These are phyloP conservation scores for Lysandra bellargus DNA, from an alignment of 2,888 invertebrate genomes.

Conservation along the genomic window DNA sequence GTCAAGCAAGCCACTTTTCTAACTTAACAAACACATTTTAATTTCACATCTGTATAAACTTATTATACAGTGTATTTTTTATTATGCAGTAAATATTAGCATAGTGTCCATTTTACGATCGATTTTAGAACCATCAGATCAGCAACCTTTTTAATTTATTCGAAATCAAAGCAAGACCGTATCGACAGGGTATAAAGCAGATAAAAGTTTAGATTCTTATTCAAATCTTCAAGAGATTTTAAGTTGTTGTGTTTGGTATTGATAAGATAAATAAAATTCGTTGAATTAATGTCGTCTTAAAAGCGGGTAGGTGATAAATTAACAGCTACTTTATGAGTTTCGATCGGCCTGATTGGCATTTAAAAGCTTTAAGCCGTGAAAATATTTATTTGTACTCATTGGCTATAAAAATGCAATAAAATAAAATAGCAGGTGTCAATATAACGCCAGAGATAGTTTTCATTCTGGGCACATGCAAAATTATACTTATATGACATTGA, in stretches of 20 bases:
- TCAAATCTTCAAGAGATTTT: neutral
- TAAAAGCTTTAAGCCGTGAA: neutral
- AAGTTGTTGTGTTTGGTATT: neutral
- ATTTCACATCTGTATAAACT: too few species aligned
- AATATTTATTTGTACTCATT: neutral
- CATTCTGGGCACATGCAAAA: too few species aligned
- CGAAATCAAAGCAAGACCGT: neutral
- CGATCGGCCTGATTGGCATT: neutral
- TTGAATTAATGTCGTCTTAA: neutral
- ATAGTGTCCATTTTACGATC: neutral
- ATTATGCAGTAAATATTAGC: neutral
- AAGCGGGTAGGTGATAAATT: slow-evolving; percentile 11
- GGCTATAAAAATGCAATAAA: neutral
- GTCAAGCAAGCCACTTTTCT: too few species aligned
- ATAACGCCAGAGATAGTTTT: neutral
- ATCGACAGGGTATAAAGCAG: neutral
- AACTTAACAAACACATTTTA: too few species aligned
- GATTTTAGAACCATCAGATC: neutral
- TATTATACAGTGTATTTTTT: too few species aligned
- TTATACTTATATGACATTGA: too few species aligned
- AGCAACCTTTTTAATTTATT: slow-evolving; percentile 2
- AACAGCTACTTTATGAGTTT: slow-evolving; percentile 21
- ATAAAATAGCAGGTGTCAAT: neutral
- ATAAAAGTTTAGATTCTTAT: slow-evolving; percentile 8
- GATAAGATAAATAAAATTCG: slow-evolving; percentile 1